Conservation (phyloP, 2,888 invertebrate genomes). For the Rhagium mordax region DNA sequence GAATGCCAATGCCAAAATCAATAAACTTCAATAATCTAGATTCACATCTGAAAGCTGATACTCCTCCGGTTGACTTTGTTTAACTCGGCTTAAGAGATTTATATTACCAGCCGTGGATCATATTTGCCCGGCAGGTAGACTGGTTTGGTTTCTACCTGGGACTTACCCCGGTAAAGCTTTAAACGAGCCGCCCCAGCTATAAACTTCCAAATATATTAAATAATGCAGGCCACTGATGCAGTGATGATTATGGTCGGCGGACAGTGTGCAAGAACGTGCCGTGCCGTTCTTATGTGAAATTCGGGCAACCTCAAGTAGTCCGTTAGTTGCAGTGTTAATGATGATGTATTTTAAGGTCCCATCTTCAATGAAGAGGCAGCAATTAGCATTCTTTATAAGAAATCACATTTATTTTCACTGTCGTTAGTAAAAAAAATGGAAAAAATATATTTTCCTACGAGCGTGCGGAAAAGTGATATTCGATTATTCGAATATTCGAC, state of each 20-base stretch:
- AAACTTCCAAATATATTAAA: constrained; percentile 19
- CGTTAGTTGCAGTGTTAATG: background rate
- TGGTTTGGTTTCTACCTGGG: constrained; percentile 20
- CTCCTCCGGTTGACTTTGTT: constrained; percentile 58
- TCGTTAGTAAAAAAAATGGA: too few species aligned
- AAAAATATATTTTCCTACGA: too few species aligned
- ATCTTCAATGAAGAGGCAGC: too few species aligned
- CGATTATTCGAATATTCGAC: too few species aligned
- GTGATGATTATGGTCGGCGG: background rate
- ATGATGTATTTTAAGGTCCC: too few species aligned
- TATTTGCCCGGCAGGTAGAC: constrained; percentile 44
- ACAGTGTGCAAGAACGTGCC: background rate
- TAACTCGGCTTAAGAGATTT: constrained; percentile 54
- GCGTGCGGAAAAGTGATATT: too few species aligned
- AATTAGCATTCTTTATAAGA: too few species aligned
- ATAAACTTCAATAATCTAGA: constrained; percentile 63
- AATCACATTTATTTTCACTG: too few species aligned
- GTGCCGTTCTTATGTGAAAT: background rate
- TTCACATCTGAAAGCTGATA: constrained; percentile 62
- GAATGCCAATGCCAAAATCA: constrained; percentile 63
- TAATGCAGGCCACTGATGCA: background rate
- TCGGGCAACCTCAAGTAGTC: background rate
- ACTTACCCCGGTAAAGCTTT: constrained; percentile 11
- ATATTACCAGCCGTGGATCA: constrained; percentile 55
- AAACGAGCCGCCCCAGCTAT: constrained; percentile 41